These are phyloP conservation scores for Parazoanthus atlanticus DNA, from an alignment of 92 coral and sea anemone species.

Conservation along the genomic window DNA sequence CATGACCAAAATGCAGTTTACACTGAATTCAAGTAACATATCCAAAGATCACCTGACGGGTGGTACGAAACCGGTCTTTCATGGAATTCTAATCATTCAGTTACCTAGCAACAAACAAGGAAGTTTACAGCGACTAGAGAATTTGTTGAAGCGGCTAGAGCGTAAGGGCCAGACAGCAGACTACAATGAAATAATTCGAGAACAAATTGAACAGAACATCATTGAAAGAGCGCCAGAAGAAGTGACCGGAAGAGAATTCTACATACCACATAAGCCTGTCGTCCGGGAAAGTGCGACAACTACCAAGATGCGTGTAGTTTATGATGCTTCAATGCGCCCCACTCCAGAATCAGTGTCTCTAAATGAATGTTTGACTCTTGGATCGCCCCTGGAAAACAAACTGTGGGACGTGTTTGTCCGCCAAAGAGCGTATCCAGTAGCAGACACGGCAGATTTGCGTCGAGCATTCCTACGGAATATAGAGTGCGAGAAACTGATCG, in stretches of 20 bases:
- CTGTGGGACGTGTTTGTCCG: slow-evolving; percentile 44
- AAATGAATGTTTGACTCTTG: slow-evolving; percentile 49
- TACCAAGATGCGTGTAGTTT: slow-evolving; percentile 29
- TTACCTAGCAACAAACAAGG: slow-evolving; percentile 60
- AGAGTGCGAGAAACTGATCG: slow-evolving; percentile 34
- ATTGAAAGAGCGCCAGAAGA: slow-evolving; percentile 40
- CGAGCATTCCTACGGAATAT: slow-evolving; percentile 19
- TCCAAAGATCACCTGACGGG: slow-evolving; percentile 57
- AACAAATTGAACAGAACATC: slow-evolving; percentile 38
- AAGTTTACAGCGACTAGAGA: slow-evolving; percentile 49
- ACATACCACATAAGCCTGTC: slow-evolving; percentile 12
- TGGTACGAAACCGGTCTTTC: slow-evolving; percentile 68
- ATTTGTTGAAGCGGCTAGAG: slow-evolving; percentile 46
- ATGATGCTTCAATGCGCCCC: slow-evolving; percentile 34
- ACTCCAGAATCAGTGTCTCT: slow-evolving; percentile 25
- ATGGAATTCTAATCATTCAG: slow-evolving; percentile 62
- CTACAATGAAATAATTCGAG: slow-evolving; percentile 51
- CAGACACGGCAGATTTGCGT: neutral
- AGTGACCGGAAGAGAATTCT: slow-evolving; percentile 20
- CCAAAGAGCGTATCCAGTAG: slow-evolving; percentile 26
- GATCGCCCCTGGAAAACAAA: slow-evolving; percentile 39
- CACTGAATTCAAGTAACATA: slow-evolving; percentile 52
- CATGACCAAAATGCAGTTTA: slow-evolving; percentile 56
- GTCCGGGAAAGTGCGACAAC: slow-evolving; percentile 19
- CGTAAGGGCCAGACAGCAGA: slow-evolving; percentile 46